These are phyloP conservation scores for Notolabrus celidotus DNA, from an alignment of 2,797 vertebrate species.

Conservation along the genomic window DNA sequence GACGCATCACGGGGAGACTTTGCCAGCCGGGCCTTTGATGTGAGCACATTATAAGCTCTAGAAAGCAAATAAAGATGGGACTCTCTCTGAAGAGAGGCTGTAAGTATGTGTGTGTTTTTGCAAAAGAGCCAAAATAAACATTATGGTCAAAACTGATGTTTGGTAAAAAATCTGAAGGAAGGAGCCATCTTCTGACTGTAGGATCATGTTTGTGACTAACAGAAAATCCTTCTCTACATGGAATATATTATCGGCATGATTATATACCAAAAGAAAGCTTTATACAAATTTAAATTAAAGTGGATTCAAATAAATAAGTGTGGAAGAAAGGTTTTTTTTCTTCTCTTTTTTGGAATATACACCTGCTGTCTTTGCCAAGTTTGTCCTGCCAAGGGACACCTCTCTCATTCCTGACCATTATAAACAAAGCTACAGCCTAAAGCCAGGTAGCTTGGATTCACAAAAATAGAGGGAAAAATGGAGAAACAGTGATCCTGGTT, in stretches of 20 bases:
- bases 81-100: constrained; percentile 35
- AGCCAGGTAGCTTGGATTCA: background rate
- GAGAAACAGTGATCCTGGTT: too few species aligned
- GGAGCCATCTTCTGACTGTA: constrained; percentile 1
- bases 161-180: constrained; percentile 17
- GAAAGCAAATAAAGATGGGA: constrained; percentile 59
- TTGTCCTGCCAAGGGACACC: background rate
- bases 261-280: background rate
- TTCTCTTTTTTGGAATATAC: background rate
- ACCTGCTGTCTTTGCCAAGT: background rate
- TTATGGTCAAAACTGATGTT: constrained; percentile 38
- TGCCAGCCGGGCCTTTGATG: constrained; percentile 78
- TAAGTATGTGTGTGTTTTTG: constrained; percentile 29
- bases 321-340: too few species aligned
- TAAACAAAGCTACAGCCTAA: background rate
- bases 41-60: constrained; percentile 60
- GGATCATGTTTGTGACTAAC: constrained; percentile 7
- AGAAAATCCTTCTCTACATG: background rate
- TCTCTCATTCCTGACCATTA: background rate
- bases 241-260: background rate
- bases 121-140: constrained; percentile 40
- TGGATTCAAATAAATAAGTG: too few species aligned
- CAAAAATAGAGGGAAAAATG: too few species aligned
- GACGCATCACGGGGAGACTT: constrained; percentile 72
- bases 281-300: background rate